Conservation (phyloP, 2,113 vertebrate genomes). For the Zosterops hypoxanthus region DNA sequence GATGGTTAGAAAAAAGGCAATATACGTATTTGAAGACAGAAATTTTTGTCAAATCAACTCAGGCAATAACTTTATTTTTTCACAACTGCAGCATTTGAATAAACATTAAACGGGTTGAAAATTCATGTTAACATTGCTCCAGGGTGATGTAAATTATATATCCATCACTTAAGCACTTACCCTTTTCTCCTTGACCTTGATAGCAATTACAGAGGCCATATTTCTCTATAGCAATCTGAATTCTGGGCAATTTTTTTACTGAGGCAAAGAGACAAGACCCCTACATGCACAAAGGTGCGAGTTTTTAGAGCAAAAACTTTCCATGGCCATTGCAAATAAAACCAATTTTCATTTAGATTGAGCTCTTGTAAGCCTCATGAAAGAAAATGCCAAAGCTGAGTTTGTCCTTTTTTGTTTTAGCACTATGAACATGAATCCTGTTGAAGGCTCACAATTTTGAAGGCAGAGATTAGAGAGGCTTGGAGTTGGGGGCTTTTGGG, state of each 20-base stretch:
- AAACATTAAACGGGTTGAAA: neutral
- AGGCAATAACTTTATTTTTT: neutral
- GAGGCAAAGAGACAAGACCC: neutral
- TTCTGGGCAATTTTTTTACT: neutral
- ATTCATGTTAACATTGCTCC: neutral
- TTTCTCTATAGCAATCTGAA: neutral
- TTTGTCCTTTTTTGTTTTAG: neutral
- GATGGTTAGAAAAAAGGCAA: neutral
- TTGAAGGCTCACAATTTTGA: neutral
- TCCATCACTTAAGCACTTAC: neutral
- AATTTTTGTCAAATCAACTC: neutral
- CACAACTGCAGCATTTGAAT: neutral
- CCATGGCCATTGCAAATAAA: neutral
- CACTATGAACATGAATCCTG: accelerated
- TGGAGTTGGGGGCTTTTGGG: accelerated
- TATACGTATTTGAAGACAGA: neutral
- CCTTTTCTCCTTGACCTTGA: constrained; percentile 22
- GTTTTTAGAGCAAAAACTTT: neutral
- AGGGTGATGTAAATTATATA: neutral
- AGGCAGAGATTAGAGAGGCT: neutral
- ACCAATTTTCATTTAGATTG: neutral
- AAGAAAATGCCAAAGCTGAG: neutral
- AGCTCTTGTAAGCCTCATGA: neutral
- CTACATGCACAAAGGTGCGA: accelerated
- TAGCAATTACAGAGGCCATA: neutral